Evolutionary conservation across 92 coral and sea anemone species (phyloP), one percentile per base, ranked within the genome.

Genomic region (Bergia puertoricense): DNA sequence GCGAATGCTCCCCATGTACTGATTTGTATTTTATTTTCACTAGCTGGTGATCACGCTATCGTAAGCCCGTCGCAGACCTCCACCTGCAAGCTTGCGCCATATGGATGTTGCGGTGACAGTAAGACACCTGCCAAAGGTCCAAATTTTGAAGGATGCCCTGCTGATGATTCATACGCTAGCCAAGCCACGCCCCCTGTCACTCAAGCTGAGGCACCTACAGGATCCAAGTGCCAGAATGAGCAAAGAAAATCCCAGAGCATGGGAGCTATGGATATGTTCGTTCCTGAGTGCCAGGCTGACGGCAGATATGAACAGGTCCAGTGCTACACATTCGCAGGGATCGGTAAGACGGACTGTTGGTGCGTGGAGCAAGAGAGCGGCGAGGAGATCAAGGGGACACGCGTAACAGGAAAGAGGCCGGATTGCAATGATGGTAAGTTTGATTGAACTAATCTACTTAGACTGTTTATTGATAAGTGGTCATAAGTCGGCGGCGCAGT

Each of bases 21-120:
- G 16, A 22, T 38, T 36, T 39, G 22, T 15, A 6, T 20, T 57
- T 4, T n/a, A 38, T 65, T 11, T 50, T 11, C 46, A 30, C 22
- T 23, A 94, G 96, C 80, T 48, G 81, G 80, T 16, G 88, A 89
- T 67, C 88, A 92, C 1, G 81, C 87, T 22, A 43, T 66, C 15
- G 80, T 15, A 84, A 42, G 46, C 46, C 45, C 90, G 23, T 89
- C 89, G 73, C 76, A 77, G 51, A 88, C 82, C 36, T 83, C 96
- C 57, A 88, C 88, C 45, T 95, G 98, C 77, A 77, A 93, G 36
- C 78, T 91, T 62, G 90, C 95, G 48, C 95, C 93, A 66, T 93
- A 96, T 81, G 99, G 97, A 30, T 96, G 99, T 77, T 96, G 99
- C 77, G 68, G 88, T 5, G 99, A 96, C 89, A 91, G 90, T 5